phyloP scores from a whole-genome alignment of 2,888 invertebrate species.

The Stenodema calcarata region DNA sequence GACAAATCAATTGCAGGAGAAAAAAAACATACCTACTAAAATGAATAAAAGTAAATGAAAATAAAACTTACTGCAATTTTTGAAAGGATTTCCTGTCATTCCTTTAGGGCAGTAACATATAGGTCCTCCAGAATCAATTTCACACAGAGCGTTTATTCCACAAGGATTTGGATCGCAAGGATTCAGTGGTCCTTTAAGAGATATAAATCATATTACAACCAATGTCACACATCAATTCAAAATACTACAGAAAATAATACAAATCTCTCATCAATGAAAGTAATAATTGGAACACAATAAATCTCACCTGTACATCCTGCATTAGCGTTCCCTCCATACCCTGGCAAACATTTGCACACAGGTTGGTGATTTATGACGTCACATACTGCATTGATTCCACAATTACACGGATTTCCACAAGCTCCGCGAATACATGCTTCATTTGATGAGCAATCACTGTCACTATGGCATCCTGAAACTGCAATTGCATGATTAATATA shows the following conservation, averaged over 20 bases:
- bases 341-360: slow-evolving; percentile 81
- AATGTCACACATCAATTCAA: too few relatives aligned
- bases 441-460: slow-evolving; percentile 74
- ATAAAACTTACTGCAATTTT: slow-evolving; percentile 81
- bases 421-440: slow-evolving; percentile 80
- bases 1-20: neutral
- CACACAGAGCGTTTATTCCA: slow-evolving; percentile 83
- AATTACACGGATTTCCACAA: slow-evolving; percentile 79
- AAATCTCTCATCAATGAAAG: too few relatives aligned
- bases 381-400: slow-evolving; percentile 81
- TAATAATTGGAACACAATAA: neutral
- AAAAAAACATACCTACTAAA: slow-evolving; percentile 1
- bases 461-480: slow-evolving; percentile 75
- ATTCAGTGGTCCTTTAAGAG: slow-evolving; percentile 69
- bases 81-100: slow-evolving; percentile 88
- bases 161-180: slow-evolving; percentile 87
- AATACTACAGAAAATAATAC: too few relatives aligned
- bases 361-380: slow-evolving; percentile 80
- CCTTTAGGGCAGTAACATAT: slow-evolving; percentile 90
- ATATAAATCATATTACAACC: neutral
- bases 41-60: slow-evolving; percentile 3
- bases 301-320: slow-evolving; percentile 68
- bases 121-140: slow-evolving; percentile 82
- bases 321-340: slow-evolving; percentile 80
- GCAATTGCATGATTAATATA: slow-evolving; percentile 56